These are phyloP conservation scores for Margaritifera margaritifera DNA, from an alignment of 2,888 invertebrate genomes.

Conservation along the genomic window DNA sequence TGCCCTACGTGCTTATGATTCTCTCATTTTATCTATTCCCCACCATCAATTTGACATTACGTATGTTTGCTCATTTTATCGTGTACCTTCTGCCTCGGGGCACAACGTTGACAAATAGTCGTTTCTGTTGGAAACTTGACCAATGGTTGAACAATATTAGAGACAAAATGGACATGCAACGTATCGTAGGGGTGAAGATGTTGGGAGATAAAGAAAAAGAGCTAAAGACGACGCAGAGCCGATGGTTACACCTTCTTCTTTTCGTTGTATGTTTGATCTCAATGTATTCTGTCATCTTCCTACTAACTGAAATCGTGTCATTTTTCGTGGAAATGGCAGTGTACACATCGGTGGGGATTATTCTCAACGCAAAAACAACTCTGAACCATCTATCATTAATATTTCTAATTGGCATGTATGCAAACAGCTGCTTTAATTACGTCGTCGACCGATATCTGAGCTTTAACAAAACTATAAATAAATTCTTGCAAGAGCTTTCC, in stretches of 20 bases:
- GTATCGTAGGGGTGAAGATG: constrained; percentile 26
- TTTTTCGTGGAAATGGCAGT: constrained; percentile 64
- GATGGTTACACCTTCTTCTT: constrained; percentile 37
- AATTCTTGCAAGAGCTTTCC: constrained; percentile 38
- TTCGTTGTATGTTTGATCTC: constrained; percentile 50
- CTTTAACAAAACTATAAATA: constrained; percentile 60
- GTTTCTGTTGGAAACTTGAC: constrained; percentile 3
- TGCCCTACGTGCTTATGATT: constrained; percentile 50
- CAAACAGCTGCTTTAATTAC: constrained; percentile 57
- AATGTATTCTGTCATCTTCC: constrained; percentile 54
- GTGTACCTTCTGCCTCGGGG: constrained; percentile 44
- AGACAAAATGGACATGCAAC: constrained; percentile 16
- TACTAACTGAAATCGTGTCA: constrained; percentile 62
- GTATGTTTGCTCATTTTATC: constrained; percentile 55
- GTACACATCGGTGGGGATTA: constrained; percentile 64
- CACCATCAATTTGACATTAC: constrained; percentile 56
- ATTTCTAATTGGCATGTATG: constrained; percentile 60
- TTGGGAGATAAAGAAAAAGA: constrained; percentile 29
- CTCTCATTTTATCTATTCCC: constrained; percentile 63
- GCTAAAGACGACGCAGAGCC: constrained; percentile 10
- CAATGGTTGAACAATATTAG: constrained; percentile 3
- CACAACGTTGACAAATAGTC: constrained; percentile 2
- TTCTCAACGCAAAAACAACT: constrained; percentile 61
- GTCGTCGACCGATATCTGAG: constrained; percentile 61
- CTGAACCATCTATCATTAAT: constrained; percentile 59